These are phyloP conservation scores for Caranx ignobilis DNA, from an alignment of 2,113 vertebrate genomes.

Conservation along the genomic window DNA sequence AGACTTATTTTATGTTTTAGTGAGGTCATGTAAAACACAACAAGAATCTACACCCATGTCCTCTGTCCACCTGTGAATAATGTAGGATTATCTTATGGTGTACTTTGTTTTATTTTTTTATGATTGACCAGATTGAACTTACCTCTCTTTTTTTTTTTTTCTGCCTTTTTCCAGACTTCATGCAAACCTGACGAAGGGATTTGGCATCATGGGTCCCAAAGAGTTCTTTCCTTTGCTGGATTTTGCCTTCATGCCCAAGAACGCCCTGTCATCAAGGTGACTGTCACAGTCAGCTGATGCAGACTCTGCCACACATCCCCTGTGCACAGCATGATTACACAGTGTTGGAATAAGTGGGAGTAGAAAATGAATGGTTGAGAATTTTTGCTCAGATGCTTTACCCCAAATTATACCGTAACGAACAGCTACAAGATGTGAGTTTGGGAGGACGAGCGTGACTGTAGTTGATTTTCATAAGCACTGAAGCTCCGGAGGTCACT, in stretches of 20 bases:
- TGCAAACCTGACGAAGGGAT: constrained; percentile 94
- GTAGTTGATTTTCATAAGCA: neutral
- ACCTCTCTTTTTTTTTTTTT: neutral
- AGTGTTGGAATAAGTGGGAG: neutral
- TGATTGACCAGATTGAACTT: too few species aligned
- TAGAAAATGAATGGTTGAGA: neutral
- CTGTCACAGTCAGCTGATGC: neutral
- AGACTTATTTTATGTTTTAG: neutral
- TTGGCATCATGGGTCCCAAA: constrained; percentile 95
- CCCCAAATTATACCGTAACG: neutral
- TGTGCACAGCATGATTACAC: neutral
- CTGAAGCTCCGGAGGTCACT: neutral
- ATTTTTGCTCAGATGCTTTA: neutral
- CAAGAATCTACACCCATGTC: neutral
- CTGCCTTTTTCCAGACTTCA: constrained; percentile 85
- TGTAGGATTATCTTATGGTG: too few species aligned
- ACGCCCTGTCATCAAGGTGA: constrained; percentile 91
- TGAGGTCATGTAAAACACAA: neutral
- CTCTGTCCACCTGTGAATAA: neutral
- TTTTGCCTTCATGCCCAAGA: constrained; percentile 98
- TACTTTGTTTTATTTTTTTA: neutral
- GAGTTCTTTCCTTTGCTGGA: constrained; percentile 97
- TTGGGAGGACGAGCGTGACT: neutral
- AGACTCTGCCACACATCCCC: neutral
- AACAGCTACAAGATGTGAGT: neutral